These are phyloP conservation scores for Muscicapa striata DNA, from an alignment of 2,797 vertebrate genomes.

Conservation along the genomic window DNA sequence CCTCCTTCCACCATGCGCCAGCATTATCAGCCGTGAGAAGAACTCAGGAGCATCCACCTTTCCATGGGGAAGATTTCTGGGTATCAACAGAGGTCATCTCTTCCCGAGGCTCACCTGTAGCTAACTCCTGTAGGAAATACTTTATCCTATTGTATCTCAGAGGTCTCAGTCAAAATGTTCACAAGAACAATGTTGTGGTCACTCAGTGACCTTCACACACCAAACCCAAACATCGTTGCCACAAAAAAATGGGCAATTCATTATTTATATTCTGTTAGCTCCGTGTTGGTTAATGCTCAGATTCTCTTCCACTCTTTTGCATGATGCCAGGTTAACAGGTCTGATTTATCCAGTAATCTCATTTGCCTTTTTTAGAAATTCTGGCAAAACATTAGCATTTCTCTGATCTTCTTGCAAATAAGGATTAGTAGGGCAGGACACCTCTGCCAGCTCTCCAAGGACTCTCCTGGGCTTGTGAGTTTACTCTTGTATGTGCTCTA, in stretches of 20 bases:
- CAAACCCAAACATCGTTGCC: not conserved
- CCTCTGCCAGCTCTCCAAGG: slow-evolving; percentile 34
- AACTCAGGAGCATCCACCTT: not conserved
- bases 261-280: not conserved
- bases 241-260: not conserved
- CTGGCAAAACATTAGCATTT: slow-evolving; percentile 60
- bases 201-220: not conserved
- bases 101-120: not conserved
- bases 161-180: not conserved
- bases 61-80: not conserved
- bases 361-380: slow-evolving; percentile 60
- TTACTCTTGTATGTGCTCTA: slow-evolving; percentile 13
- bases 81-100: not conserved
- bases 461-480: slow-evolving; percentile 42
- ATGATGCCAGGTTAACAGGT: slow-evolving; percentile 42
- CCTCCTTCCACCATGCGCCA: not conserved
- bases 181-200: not conserved
- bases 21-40: not conserved
- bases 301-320: slow-evolving; percentile 16
- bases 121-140: not conserved
- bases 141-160: not conserved
- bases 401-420: slow-evolving; percentile 67
- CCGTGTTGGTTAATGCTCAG: not conserved
- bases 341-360: slow-evolving; percentile 61
- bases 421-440: slow-evolving; percentile 44